Percentiles rank a stretch among this genome's conserved stretches.
These are phyloP conservation scores for Octonoba sinensis DNA, from an alignment of 2,888 invertebrate species.

Conservation along the genomic window DNA sequence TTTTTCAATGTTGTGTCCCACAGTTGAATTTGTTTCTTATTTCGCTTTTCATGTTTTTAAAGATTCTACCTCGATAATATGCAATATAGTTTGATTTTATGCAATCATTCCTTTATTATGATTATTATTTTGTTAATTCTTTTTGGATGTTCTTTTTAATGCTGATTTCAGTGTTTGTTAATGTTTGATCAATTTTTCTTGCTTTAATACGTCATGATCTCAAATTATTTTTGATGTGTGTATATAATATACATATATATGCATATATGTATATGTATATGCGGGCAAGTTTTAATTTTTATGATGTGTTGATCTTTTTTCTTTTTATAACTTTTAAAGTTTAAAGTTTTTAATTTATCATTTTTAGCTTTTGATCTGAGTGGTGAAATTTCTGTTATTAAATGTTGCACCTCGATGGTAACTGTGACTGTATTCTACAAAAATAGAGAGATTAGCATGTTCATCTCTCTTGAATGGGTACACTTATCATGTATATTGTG, in stretches of 20 bases:
- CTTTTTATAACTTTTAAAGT: slow-evolving; percentile 7
- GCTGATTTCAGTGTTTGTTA: slow-evolving; percentile 54
- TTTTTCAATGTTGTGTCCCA: slow-evolving; percentile 61
- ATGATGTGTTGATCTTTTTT: slow-evolving; percentile 53
- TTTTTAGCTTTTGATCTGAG: slow-evolving; percentile 50
- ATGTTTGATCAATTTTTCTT: slow-evolving; percentile 28
- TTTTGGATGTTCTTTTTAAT: slow-evolving; percentile 46
- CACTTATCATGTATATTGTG: slow-evolving; percentile 36
- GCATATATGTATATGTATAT: no score
- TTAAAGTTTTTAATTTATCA: slow-evolving; percentile 52
- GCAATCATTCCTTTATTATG: slow-evolving; percentile 57
- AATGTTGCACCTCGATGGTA: slow-evolving; percentile 26
- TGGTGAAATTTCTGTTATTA: slow-evolving; percentile 38
- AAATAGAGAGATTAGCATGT: slow-evolving; percentile 13
- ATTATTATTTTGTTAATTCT: slow-evolving; percentile 35
- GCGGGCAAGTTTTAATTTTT: slow-evolving; percentile 5
- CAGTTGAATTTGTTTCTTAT: slow-evolving; percentile 63
- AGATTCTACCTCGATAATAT: slow-evolving; percentile 58
- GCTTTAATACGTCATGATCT: slow-evolving; percentile 53
- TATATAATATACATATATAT: slow-evolving; percentile 7
- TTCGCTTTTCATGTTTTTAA: slow-evolving; percentile 49
- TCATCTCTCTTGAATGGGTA: slow-evolving; percentile 28
- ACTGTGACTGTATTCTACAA: slow-evolving; percentile 29
- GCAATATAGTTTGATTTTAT: slow-evolving; percentile 62
- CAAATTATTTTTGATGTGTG: slow-evolving; percentile 52